Percentiles rank a stretch among this genome's conserved stretches.
These are phyloP conservation scores for Cosmia trapezina DNA, from an alignment of 2,888 invertebrate genomes.

Conservation along the genomic window DNA sequence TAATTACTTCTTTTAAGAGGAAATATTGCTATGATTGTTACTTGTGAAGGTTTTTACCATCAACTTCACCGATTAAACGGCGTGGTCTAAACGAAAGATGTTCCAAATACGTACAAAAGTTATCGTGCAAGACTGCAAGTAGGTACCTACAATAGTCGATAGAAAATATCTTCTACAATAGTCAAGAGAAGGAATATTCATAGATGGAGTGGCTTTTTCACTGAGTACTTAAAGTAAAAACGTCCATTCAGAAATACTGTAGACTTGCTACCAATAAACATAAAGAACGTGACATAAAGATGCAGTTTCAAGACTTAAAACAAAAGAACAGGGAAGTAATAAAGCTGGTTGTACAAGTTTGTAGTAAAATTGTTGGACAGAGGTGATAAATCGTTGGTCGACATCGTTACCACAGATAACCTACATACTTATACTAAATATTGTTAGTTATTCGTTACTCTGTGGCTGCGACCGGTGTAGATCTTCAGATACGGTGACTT, in stretches of 20 bases:
- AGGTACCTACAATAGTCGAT: background rate
- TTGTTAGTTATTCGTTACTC: slow-evolving; percentile 26
- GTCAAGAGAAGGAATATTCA: background rate
- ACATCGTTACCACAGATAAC: slow-evolving; percentile 44
- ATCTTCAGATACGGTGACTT: slow-evolving; percentile 67
- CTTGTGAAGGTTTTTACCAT: background rate
- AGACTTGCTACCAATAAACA: slow-evolving; percentile 14
- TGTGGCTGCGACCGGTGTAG: slow-evolving; percentile 52
- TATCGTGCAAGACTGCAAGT: too few species aligned
- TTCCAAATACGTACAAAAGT: background rate
- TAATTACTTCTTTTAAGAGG: slow-evolving; percentile 40
- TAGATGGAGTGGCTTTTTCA: background rate
- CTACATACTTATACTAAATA: slow-evolving; percentile 17
- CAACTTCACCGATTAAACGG: background rate
- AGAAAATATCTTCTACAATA: background rate
- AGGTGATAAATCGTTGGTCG: slow-evolving; percentile 45
- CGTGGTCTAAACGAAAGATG: background rate
- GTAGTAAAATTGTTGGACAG: slow-evolving; percentile 40
- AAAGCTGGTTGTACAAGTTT: slow-evolving; percentile 45
- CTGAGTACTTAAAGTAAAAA: background rate
- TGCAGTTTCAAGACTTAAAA: slow-evolving; percentile 38
- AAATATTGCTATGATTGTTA: background rate
- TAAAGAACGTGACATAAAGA: slow-evolving; percentile 4
- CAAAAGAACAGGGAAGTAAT: slow-evolving; percentile 38
- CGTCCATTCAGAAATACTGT: background rate